Evolutionary conservation across 2,797 vertebrate genomes (phyloP).

Genomic region (Steatocranus sp.): DNA sequence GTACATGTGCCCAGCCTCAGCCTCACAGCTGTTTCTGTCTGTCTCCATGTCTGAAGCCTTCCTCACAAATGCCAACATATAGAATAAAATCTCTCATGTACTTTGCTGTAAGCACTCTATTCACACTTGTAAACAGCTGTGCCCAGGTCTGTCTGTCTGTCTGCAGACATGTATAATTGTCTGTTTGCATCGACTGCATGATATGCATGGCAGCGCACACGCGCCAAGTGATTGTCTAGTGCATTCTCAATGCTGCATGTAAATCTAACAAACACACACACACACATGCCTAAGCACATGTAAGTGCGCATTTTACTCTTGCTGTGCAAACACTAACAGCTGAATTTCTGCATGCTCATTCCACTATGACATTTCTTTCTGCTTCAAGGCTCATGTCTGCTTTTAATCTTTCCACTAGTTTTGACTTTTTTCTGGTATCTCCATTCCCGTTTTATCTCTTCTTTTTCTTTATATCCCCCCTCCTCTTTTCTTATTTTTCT

Average conservation of each 20-base stretch:
- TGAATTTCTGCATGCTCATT: slow-evolving; percentile 33
- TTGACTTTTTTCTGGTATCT: slow-evolving; percentile 54
- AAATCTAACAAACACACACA: not conserved
- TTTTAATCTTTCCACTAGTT: slow-evolving; percentile 24
- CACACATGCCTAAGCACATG: not conserved
- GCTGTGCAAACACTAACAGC: slow-evolving; percentile 5
- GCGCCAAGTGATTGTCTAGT: slow-evolving; percentile 42
- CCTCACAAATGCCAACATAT: slow-evolving; percentile 39
- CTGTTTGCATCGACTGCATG: slow-evolving; percentile 53
- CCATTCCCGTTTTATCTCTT: slow-evolving; percentile 12
- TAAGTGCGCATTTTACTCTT: not conserved
- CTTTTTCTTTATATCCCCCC: not conserved
- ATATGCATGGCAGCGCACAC: slow-evolving; percentile 44
- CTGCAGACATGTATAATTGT: slow-evolving; percentile 69
- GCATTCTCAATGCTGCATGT: slow-evolving; percentile 32
- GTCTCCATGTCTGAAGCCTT: slow-evolving; percentile 55
- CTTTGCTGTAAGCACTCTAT: slow-evolving; percentile 45
- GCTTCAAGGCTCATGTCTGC: slow-evolving; percentile 52
- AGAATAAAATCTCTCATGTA: slow-evolving; percentile 17
- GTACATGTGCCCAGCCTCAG: slow-evolving; percentile 45
- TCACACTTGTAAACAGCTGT: slow-evolving; percentile 65
- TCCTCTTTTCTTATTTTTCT: not conserved
- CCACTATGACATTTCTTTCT: slow-evolving; percentile 35
- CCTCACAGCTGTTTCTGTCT: slow-evolving; percentile 58
- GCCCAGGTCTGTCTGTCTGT: slow-evolving; percentile 74